These are phyloP conservation scores for Colaptes auratus DNA, from an alignment of 2,113 vertebrate genomes.

Conservation along the genomic window DNA sequence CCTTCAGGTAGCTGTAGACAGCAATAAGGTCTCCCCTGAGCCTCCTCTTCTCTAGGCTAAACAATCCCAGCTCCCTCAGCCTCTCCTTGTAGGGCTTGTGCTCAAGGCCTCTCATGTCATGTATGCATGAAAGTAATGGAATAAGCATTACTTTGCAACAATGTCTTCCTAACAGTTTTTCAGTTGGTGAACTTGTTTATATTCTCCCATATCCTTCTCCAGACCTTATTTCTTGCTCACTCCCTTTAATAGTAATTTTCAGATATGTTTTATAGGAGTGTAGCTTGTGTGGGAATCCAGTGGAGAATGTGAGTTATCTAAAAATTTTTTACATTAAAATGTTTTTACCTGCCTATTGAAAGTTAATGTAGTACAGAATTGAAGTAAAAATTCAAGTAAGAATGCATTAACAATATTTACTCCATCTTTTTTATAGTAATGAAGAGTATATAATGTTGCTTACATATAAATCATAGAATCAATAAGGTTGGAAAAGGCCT, in stretches of 20 bases:
- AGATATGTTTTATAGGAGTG: not conserved
- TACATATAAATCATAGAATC: not conserved
- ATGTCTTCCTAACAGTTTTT: not conserved
- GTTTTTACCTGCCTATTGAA: not conserved
- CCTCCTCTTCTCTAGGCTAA: no score
- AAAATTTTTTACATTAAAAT: not conserved
- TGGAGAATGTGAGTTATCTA: not conserved
- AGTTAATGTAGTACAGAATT: not conserved
- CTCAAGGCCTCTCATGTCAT: no score
- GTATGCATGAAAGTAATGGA: not conserved
- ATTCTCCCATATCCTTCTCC: not conserved
- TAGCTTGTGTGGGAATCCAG: not conserved
- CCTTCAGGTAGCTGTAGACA: no score
- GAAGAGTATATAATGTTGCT: not conserved
- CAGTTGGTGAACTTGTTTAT: not conserved
- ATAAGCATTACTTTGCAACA: not conserved
- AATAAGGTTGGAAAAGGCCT: no score
- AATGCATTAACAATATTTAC: not conserved
- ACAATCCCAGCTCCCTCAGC: no score
- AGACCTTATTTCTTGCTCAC: not conserved
- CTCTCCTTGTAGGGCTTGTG: no score
- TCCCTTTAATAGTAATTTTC: not conserved
- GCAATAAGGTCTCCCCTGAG: no score
- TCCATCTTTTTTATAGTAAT: not conserved
- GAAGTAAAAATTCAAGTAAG: not conserved